phyloP scores from a whole-genome alignment of 2,113 vertebrate species.

The Tachuris rubrigastra region DNA sequence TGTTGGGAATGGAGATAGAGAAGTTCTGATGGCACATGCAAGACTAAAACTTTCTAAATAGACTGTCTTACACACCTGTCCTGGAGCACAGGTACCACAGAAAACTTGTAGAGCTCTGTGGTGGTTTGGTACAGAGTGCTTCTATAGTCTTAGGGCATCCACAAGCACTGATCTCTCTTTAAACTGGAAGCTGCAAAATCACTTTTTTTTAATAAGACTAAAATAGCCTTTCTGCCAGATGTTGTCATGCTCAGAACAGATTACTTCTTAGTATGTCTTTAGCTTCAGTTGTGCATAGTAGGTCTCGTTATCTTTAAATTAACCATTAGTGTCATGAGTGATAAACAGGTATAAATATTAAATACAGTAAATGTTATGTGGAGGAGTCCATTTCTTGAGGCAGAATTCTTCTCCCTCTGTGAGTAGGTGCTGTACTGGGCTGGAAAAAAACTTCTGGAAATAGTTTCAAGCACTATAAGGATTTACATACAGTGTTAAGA shows the following conservation, averaged over 20 bases:
- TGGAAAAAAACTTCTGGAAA: background rate
- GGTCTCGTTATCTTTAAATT: slow-evolving; percentile 2
- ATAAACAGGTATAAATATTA: slow-evolving; percentile 15
- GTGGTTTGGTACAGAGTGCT: background rate
- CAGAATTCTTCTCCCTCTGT: background rate
- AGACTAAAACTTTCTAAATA: background rate
- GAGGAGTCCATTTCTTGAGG: background rate
- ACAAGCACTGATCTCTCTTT: background rate
- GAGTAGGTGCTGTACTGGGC: background rate
- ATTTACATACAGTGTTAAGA: background rate
- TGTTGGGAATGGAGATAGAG: background rate
- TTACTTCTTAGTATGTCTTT: background rate
- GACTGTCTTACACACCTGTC: background rate
- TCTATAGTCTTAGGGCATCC: background rate
- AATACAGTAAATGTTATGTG: background rate
- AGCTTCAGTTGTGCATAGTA: background rate
- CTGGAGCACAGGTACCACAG: background rate
- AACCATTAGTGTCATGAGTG: background rate
- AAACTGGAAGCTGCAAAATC: background rate
- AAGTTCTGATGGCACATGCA: background rate
- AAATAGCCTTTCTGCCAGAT: background rate
- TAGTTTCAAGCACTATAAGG: background rate
- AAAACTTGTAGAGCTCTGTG: background rate
- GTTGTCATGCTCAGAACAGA: background rate
- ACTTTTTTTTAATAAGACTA: background rate